Evolutionary conservation across 2,113 vertebrate genomes (phyloP).

Genomic region (Euleptes europaea): DNA sequence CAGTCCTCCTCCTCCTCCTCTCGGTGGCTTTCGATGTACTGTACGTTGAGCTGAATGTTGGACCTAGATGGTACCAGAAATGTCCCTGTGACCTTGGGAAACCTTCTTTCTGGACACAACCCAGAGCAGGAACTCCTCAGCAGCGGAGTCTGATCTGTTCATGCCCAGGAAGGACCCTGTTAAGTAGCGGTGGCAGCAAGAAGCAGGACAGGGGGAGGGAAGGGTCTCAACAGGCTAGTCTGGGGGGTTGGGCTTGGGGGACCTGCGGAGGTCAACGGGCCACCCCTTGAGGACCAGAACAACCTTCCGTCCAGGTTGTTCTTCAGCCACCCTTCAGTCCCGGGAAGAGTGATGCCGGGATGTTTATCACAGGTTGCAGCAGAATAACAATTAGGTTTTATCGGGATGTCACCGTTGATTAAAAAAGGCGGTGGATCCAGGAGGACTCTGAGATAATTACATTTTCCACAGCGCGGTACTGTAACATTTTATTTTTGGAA

Average conservation of each 20-base stretch:
- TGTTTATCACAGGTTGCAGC: background rate
- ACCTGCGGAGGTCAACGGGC: no score
- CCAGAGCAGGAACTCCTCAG: background rate
- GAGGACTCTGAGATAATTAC: background rate
- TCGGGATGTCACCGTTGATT: slow-evolving; percentile 23
- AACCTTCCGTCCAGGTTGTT: background rate
- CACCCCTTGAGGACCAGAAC: no score
- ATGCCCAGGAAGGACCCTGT: background rate
- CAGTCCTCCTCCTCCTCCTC: no score
- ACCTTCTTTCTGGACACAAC: background rate
- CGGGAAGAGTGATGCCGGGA: background rate
- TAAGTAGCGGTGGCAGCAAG: no score
- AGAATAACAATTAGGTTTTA: slow-evolving; percentile 26
- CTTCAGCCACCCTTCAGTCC: background rate
- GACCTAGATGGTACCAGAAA: background rate
- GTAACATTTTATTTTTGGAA: slow-evolving; percentile 27
- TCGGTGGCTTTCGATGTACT: background rate
- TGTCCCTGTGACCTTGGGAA: background rate
- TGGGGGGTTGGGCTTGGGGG: background rate
- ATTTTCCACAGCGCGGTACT: background rate
- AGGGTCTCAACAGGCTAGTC: no score
- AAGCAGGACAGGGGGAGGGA: background rate
- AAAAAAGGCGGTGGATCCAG: background rate
- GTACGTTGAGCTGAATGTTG: background rate
- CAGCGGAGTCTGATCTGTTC: background rate